These are phyloP conservation scores for Magallana gigas DNA, from an alignment of 1,140 invertebrate species.

Conservation along the genomic window DNA sequence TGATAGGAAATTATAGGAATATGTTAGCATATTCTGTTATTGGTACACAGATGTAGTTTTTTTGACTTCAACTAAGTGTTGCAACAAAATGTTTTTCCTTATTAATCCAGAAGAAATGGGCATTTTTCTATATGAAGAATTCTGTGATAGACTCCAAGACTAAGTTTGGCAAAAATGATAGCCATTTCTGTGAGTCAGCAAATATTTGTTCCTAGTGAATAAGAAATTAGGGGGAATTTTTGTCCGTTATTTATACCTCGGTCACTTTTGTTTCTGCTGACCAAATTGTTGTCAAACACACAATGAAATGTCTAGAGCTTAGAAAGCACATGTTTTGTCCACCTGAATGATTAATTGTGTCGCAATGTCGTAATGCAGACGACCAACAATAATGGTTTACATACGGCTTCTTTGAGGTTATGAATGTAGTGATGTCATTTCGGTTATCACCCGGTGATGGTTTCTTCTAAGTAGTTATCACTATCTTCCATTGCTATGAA, in stretches of 20 bases:
- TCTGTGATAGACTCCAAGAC: too few relatives aligned
- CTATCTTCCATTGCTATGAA: too few relatives aligned
- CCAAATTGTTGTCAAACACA: slow-evolving; percentile 29
- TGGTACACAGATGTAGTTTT: too few relatives aligned
- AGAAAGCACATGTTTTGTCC: slow-evolving; percentile 35
- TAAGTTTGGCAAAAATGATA: neutral
- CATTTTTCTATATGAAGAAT: too few relatives aligned
- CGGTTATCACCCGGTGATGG: neutral
- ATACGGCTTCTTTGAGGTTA: neutral
- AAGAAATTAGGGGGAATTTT: slow-evolving; percentile 32
- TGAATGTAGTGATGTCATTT: neutral
- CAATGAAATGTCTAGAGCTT: slow-evolving; percentile 29
- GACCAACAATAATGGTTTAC: neutral
- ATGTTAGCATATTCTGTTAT: too few relatives aligned
- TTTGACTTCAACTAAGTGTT: too few relatives aligned
- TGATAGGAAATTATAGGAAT: neutral
- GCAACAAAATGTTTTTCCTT: too few relatives aligned
- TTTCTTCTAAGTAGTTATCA: neutral
- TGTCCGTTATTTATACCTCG: neutral
- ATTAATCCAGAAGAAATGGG: too few relatives aligned
- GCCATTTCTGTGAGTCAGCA: slow-evolving; percentile 4
- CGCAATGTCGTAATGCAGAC: neutral
- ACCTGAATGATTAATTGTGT: slow-evolving; percentile 15
- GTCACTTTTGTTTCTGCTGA: neutral
- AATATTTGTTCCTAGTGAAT: neutral